Base-by-base conservation (phyloP, 2,888 invertebrate genomes). In the Drosophila prostipennis region DNA sequence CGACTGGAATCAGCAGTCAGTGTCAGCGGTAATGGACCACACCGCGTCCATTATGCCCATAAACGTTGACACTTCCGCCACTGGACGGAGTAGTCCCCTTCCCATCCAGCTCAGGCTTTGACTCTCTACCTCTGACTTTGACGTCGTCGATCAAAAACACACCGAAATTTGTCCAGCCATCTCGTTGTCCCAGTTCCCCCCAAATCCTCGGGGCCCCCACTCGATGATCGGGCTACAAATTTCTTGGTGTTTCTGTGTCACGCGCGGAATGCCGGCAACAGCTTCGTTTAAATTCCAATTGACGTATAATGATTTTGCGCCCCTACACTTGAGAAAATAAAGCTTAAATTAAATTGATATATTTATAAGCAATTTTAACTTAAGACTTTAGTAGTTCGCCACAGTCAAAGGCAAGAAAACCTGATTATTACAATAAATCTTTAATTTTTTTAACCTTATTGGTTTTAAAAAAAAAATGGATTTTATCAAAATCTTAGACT, bases 231-330 rank as follows among this genome's bases (percentile, higher is more conserved):
- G 29, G 56, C 64, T 77, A 89, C 88, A 87, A 90, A 90, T 90
- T 85, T 84, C 89, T 80, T 78, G 76, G 78, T 77, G 89, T 87
- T 82, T 74, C 74, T 74, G 75, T 83, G 84, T 79, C 78, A 88
- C 79, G 80, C 79, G 79, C 77, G 89, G 90, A 90, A 91, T 90
- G 87, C 82, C 80, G 83, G 82, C 80, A 83, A 89, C 89, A 87
- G 85, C 91, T 90, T 90, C 87, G 90, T 91, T 91, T 90, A 91
- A 91, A 91, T 91, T 91, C 91, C 90, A 85, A 82, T 80, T 80
- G 80, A 86, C 76, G 71, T 87, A 90, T 85, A 77, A 83, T 89
- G 90, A 89, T 83, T 72, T 71, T 74, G 77, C 37, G 34, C 46
- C 48, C 19, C 11, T 45, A 4, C 61, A 63, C 61, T 16, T 13